Conservation (phyloP, 2,888 invertebrate genomes). For the Achlya flavicornis region DNA sequence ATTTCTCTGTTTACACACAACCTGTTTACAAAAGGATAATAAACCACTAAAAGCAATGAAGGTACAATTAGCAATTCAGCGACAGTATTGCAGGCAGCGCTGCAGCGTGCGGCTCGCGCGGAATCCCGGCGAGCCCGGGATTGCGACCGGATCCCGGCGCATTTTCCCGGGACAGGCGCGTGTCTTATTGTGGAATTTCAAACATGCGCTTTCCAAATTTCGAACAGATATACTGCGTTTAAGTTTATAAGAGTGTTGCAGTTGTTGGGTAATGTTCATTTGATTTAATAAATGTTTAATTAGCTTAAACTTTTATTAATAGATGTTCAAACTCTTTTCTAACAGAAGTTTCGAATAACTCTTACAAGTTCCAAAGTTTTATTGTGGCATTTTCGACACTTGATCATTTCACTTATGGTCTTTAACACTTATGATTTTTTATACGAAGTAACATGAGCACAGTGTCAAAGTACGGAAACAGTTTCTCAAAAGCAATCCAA, state of each 20-base stretch:
- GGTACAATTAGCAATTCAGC: constrained; percentile 41
- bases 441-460: too few species aligned
- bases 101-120: constrained; percentile 37
- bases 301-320: too few species aligned
- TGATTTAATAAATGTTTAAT: background rate
- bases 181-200: constrained; percentile 34
- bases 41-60: constrained; percentile 37
- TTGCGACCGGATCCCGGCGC: constrained; percentile 38
- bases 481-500: too few species aligned
- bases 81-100: constrained; percentile 32
- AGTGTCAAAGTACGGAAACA: too few species aligned
- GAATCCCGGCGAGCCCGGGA: constrained; percentile 38
- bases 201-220: constrained; percentile 32
- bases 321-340: too few species aligned
- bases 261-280: background rate
- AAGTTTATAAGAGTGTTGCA: background rate
- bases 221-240: constrained; percentile 21
- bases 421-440: too few species aligned
- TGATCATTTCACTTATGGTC: too few species aligned
- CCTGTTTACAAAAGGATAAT: constrained; percentile 23
- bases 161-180: constrained; percentile 31
- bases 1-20: too few species aligned
- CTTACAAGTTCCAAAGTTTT: too few species aligned
- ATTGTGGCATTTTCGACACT: too few species aligned
- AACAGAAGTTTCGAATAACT: too few species aligned